These are phyloP conservation scores for Andrena haemorrhoa DNA, from an alignment of 2,888 invertebrate genomes.

Conservation along the genomic window DNA sequence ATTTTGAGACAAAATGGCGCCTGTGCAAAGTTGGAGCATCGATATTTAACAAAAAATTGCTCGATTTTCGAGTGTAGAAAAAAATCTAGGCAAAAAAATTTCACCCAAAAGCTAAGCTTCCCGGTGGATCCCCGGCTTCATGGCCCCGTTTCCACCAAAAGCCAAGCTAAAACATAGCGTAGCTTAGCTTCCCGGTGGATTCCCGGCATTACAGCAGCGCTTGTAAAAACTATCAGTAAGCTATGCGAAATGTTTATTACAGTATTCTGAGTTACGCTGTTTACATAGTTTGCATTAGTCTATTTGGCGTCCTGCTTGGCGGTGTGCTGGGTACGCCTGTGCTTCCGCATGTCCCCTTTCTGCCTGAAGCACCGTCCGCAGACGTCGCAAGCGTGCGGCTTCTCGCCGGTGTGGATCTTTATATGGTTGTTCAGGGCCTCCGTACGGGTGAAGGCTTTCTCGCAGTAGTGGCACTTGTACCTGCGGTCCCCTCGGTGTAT, in stretches of 20 bases:
- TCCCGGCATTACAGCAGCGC: neutral
- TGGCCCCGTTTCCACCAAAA: no score
- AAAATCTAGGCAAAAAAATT: no score
- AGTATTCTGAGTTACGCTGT: conserved; percentile 4
- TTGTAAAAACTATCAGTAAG: neutral
- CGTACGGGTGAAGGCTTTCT: conserved; percentile 88
- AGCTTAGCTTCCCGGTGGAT: no score
- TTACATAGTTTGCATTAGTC: neutral
- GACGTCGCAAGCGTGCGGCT: conserved; percentile 80
- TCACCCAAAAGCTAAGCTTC: no score
- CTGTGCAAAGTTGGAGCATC: no score
- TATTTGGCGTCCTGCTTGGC: conserved; percentile 48
- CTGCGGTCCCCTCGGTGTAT: conserved; percentile 88
- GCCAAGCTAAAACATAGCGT: no score
- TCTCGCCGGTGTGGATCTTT: conserved; percentile 87
- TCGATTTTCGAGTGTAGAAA: no score
- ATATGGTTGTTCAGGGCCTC: conserved; percentile 88
- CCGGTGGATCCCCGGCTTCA: no score
- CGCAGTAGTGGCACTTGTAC: conserved; percentile 88
- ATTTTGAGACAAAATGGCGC: no score
- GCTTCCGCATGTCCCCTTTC: conserved; percentile 82
- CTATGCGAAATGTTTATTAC: neutral
- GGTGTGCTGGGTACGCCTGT: conserved; percentile 76
- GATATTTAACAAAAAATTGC: no score
- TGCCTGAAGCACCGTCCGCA: conserved; percentile 80